Evolutionary conservation across 1,140 invertebrate genomes (phyloP), one percentile per base, ranked within the genome.

Genomic region (Drosophila mauritiana): DNA sequence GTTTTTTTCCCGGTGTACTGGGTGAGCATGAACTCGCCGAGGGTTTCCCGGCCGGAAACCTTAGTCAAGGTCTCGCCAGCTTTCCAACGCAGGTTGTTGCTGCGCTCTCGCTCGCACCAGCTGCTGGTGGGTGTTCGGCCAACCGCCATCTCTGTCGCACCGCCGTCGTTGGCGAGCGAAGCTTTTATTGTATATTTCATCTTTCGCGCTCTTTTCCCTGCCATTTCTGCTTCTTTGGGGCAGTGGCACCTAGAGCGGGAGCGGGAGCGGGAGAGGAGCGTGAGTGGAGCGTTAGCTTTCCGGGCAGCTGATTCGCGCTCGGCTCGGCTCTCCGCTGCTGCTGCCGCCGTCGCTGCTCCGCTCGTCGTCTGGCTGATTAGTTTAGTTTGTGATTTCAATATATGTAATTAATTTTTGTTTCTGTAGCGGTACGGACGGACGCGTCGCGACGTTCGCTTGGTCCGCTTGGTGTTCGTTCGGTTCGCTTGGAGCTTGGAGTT

Each of bases 311-410:
- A 61, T 74, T 72, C 48, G 40, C 39, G 12, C 12, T 27, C 31
- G 20, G 20, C 39, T 53, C 40, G 17, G 15, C 31, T 37, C 20
- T 58, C 36, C 45, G 68, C 27, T 57, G 46, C 43, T 31, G 10
- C 51, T 43, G 40, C 61, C 51, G 49, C 49, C 27, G 67, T 68
- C 46, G 73, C 76, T 75, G 46, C 52, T 73, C 15, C n/a, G 70
- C 64, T 13, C 11, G 36, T 67, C 39, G 83, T 65, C 76, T 82
- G 83, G 78, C 83, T 86, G 82, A 86, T 86, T 86, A 86, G 82
- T 86, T 86, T 86, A 86, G 82, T 86, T 86, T 86, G 79, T 86
- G 83, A 86, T 86, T 86, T 86, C 83, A 86, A 86, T 86, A 86
- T 86, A 77, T 69, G 73, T 77, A 86, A 86, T 86, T 85, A 85